Base-by-base conservation (phyloP, 1,140 invertebrate species). In the Brachionus rotundiformis region DNA sequence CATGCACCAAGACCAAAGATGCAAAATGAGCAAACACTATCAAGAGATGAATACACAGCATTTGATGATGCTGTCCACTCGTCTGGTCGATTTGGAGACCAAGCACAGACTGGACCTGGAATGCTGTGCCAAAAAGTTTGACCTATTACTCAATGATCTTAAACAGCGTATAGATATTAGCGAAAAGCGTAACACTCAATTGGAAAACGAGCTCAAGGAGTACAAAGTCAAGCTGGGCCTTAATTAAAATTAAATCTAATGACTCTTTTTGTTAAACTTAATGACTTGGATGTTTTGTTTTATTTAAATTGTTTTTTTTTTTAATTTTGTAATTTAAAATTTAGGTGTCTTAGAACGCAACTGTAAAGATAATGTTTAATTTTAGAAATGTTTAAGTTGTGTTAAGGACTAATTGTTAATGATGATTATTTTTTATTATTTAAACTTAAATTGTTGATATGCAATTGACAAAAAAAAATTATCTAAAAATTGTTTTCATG, bases 11-110 rank as follows among this genome's bases (percentile, higher is more conserved):
- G 68, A 73, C 25, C 36, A 41, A 44, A n/a, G 68, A 73, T 73
- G 68, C 29, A 73, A 73, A 73, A 73, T 73, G 68, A 73, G 68
- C 36, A 73, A 73, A n/a, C 68, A 73, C 68, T 73, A 73, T 47
- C 68, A 73, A 44, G 68, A 73, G 19, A 73, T 73, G 68, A 73
- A 73, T 27, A 73, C 68, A 3, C 68, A 73, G 25, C 68, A 73
- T 73, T 39, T 73, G 41, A 73, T 73, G 68, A 73, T 73, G 68
- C 29, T 73, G 10, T 73, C 68, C 3, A 73, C 68, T 1, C 36
- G 68, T 44, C 25, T 73, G 11, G 68, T 73, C 36, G 68, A 73
- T 73, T 73, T 73, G 39, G 68, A 73, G 39, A 73, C 68, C 41
- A 73, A 73, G 44, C 68, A 73, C 25, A 41, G 68, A 29, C 36